Conservation (phyloP, 2,888 invertebrate species). For the Lomographa bimaculata region DNA sequence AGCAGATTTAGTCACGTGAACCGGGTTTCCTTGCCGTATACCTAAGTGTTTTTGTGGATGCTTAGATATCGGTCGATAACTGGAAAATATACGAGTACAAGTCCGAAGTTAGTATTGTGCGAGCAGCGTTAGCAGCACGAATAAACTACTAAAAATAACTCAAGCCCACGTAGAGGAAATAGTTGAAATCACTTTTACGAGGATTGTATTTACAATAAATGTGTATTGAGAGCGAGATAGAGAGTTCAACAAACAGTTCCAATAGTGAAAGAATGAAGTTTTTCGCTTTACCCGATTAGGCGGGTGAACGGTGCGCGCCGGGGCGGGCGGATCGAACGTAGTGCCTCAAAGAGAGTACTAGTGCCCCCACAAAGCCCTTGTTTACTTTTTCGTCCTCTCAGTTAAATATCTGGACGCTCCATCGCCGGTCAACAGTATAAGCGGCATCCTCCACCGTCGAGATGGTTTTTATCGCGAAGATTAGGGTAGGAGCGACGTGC, state of each 20-base stretch:
- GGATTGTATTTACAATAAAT: slow-evolving; percentile 25
- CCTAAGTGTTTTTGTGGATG: no score
- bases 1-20: slow-evolving; percentile 7
- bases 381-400: slow-evolving; percentile 59
- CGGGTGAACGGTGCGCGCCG: slow-evolving; percentile 37
- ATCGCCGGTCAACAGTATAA: slow-evolving; percentile 65
- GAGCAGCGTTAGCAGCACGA: slow-evolving; percentile 2
- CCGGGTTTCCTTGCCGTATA: neutral
- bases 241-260: slow-evolving; percentile 33
- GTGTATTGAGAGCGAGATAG: slow-evolving; percentile 12
- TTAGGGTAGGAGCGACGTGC: slow-evolving; percentile 53
- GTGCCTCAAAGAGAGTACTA: slow-evolving; percentile 39
- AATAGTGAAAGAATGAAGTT: slow-evolving; percentile 48
- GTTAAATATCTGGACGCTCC: slow-evolving; percentile 64
- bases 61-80: no score
- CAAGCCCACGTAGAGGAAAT: neutral
- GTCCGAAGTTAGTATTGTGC: slow-evolving; percentile 3
- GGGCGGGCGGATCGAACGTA: slow-evolving; percentile 40
- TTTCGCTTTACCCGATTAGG: slow-evolving; percentile 57
- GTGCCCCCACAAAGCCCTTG: slow-evolving; percentile 53
- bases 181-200: slow-evolving; percentile 14
- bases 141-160: slow-evolving; percentile 1
- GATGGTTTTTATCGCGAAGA: slow-evolving; percentile 63
- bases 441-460: slow-evolving; percentile 43
- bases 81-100: no score